Evolutionary conservation across 2,888 invertebrate genomes (phyloP), one percentile per base, ranked within the genome.

Genomic region (Drosophila antonietae): DNA sequence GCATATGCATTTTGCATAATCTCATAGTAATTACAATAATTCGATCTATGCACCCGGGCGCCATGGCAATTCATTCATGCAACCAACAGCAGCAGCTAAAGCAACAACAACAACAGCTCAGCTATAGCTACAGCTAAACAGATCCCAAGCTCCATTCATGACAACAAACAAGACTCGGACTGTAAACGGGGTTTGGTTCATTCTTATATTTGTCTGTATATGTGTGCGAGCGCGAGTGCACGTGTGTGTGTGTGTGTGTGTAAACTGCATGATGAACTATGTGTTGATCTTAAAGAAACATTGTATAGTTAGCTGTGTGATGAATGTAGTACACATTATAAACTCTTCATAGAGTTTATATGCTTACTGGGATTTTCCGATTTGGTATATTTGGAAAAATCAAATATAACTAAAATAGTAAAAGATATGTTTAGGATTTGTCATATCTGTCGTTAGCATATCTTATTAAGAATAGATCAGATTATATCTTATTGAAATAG

Each of bases 11-110:
- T 86, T 86, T 86, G 87, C 87, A 85, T 85, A 87, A 84, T 85
- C 82, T 83, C 73, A 76, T 80, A 86, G 80, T 84, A 87, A 86
- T 86, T 85, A 85, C 87, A 87, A 85, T 87, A 87, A 78, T 87
- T 84, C 83, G 83, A 85, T 78, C 76, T 78, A 65, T 64, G 68
- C 47, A 37, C 68, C 28, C 67, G 64, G 75, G 78, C 80, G 73
- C 69, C 79, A 81, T 64, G 49, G 72, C 64, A 74, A 67, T 77
- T 82, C 82, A 84, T 82, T 79, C 84, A 84, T 81, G 68, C 73
- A 73, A 63, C 69, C 65, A 62, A 8, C 55, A 12, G 55, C 39
- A 41, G 31, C 55, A 6, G 28, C 41, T 63, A 1, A 35, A 33
- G 1, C 73, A 18, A 7, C 53, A 6, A 9, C 20, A 9, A 12